These are phyloP conservation scores for Diplazon laetatorius DNA, from an alignment of 2,888 invertebrate species.

Conservation along the genomic window DNA sequence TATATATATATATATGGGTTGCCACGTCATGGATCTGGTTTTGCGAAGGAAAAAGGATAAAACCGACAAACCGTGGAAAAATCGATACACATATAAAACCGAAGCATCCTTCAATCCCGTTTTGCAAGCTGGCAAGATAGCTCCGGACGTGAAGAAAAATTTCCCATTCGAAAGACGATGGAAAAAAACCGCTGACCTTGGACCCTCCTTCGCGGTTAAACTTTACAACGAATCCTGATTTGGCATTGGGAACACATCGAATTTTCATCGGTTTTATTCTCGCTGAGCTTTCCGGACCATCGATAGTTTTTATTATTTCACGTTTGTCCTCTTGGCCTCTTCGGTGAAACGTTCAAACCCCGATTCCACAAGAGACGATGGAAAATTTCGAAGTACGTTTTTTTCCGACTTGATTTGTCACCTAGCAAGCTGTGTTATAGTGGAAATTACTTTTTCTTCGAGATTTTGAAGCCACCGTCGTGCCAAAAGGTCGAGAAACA, in stretches of 20 bases:
- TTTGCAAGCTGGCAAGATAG: conserved; percentile 8
- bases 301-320: not conserved
- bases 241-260: not conserved
- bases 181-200: conserved; percentile 1
- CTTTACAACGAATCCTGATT: conserved; percentile 1
- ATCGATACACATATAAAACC: conserved; percentile 31
- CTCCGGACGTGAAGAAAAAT: conserved; percentile 15
- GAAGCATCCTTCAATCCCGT: conserved; percentile 36
- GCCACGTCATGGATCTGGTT: not conserved
- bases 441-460: too few species aligned
- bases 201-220: conserved; percentile 9
- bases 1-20: too few species aligned
- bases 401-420: too few species aligned
- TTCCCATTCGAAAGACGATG: conserved; percentile 1
- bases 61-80: not conserved
- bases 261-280: conserved; percentile 9
- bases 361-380: too few species aligned
- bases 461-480: too few species aligned
- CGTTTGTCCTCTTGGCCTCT: not conserved
- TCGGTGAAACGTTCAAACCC: not conserved
- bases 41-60: conserved; percentile 26
- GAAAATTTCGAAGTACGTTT: conserved; percentile 18
- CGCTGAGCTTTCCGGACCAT: not conserved
- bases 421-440: too few species aligned
- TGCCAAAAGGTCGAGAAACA: too few species aligned